Evolutionary conservation across 2,113 vertebrate genomes (phyloP), one percentile per base, ranked within the genome.

Genomic region (Uria lomvia): DNA sequence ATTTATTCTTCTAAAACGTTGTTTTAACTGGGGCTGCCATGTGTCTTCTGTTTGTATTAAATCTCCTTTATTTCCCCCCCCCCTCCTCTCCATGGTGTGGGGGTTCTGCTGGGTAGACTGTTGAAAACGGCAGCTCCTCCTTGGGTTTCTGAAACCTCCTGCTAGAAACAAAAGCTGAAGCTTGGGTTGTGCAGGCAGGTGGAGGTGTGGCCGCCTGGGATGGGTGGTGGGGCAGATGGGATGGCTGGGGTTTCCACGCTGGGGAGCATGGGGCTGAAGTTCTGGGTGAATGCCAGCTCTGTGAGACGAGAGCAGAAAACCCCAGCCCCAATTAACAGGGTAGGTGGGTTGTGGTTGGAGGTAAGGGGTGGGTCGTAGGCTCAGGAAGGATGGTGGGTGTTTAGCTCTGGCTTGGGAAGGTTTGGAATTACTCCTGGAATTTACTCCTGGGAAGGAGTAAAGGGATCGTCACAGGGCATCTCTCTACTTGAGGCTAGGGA

Each of bases 81-180:
- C 18, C 13, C 14, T 11, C 30, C 23, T 30, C 27, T 8, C 15
- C 1, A 0, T 36, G 47, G 3, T 17, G 9, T 16, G 29, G 8
- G n/a, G 8, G 6, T 73, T 52, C 49, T 90, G 55, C 32, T 76
- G 70, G 38, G 29, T 29, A 47, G 63, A 22, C 6, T 60, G 2
- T 24, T 58, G 76, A 53, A 73, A 47, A 1, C 63, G 38, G 29
- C 73, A 82, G 53, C 40, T 75, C 23, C 62, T 92, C 43, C 30
- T 67, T 65, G 59, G 63, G 17, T 27, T 70, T 86, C 79, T 91
- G 76, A 63, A 30, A 29, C 32, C 49, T 85, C 29, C 63, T 85
- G 86, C 62, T 76, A 36, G 71, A 38, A 91, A 36, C 15, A 12
- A 34, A 81, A 91, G 56, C 73, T 21, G 59, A 29, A 72, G 36